Evolutionary conservation across 1,140 invertebrate genomes (phyloP), one percentile per base, ranked within the genome.

Genomic region (Araneus ventricosus): DNA sequence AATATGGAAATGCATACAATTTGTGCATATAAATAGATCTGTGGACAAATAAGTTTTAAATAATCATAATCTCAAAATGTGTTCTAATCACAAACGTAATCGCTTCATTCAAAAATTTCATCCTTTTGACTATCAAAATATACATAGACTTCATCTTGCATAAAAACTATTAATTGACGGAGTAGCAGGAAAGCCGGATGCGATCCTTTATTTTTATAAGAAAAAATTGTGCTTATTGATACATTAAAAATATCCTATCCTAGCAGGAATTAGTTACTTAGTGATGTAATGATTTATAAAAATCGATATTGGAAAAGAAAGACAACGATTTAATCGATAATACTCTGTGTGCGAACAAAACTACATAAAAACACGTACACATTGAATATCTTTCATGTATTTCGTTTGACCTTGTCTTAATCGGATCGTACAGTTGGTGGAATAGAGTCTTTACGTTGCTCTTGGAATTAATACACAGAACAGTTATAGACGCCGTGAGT

Each of bases 401-500:
- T 30, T 67, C 8, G 45, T 14, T 52, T 52, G 17, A 52, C 17
- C 45, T 52, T 17, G 45, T 1, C 45, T 52, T 45, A 45, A 45
- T 45, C 41, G 41, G 41, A 45, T 52, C 45, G 10, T 34, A 34
- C 27, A 37, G 20, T 37, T 75, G 70, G 45, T 45, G 45, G 52
- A 45, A 52, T 84, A 52, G 20, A 39, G 14, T 84, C n/a, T n/a
- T 57, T 14, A 24, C 20, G 39, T 84, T 84, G 45, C 45, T 67
- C 41, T 52, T 57, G 82, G 82, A 57, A 52, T 52, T 41, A n/a
- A 37, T n/a, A 80, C 70, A 90, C 39, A 59, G 75, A 90, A 90
- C 70, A 79, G 70, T 80, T 79, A 90, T 17, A 87, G 75, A 90
- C 67, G 67, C 30, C 27, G 41, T 79, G 45, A 80, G 39, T 34